Conservation (phyloP, 1,140 invertebrate genomes). For the Belonocnema kinseyi region DNA sequence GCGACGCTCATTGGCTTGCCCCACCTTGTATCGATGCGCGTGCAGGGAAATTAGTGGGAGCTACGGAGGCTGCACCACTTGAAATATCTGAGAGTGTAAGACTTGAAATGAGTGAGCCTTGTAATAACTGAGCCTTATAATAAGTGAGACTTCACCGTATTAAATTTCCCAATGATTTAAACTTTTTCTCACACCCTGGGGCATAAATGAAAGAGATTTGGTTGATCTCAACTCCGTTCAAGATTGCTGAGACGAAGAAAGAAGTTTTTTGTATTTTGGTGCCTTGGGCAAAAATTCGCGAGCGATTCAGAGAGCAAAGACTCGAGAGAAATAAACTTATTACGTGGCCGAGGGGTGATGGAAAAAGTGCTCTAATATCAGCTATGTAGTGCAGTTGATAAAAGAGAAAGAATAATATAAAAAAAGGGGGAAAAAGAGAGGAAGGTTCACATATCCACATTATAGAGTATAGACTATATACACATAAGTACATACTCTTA, state of each 20-base stretch:
- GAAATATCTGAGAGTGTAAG: no score
- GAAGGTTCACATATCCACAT: constrained; percentile 35
- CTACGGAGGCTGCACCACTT: no score
- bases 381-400: constrained; percentile 44
- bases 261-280: constrained; percentile 60
- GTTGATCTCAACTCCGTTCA: constrained; percentile 8
- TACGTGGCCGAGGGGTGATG: constrained; percentile 39
- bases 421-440: constrained; percentile 15
- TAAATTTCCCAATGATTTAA: background rate
- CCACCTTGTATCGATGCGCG: no score
- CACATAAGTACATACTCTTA: background rate
- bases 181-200: background rate
- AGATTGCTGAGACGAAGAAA: constrained; percentile 53
- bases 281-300: constrained; percentile 32
- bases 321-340: constrained; percentile 53
- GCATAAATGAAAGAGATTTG: background rate
- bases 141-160: background rate
- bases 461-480: background rate
- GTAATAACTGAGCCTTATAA: no score
- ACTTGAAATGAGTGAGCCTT: no score
- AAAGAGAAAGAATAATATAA: constrained; percentile 25
- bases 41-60: no score
- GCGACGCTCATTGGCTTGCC: no score
- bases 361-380: constrained; percentile 42
- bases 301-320: constrained; percentile 38